Evolutionary conservation across 2,113 vertebrate genomes (phyloP).

Genomic region (Sturnira hondurensis): DNA sequence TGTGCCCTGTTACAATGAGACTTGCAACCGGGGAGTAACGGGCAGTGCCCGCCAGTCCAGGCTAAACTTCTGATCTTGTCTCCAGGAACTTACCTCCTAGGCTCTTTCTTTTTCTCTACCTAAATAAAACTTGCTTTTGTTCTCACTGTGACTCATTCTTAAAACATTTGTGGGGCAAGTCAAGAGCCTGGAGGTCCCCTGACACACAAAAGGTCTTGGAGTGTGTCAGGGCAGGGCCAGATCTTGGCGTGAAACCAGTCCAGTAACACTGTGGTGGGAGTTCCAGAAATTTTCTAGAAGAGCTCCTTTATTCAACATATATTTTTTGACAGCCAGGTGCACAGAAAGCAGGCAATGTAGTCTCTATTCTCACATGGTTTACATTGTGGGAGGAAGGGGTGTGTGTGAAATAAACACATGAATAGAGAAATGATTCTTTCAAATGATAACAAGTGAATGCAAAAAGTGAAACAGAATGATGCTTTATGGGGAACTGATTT

Average conservation of each 20-base stretch:
- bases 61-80: not conserved
- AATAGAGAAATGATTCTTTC: not conserved
- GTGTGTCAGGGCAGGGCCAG: not conserved
- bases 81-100: not conserved
- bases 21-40: not conserved
- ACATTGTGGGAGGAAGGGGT: fast-evolving
- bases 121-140: not conserved
- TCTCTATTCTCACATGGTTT: not conserved
- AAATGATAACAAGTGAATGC: not conserved
- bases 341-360: not conserved
- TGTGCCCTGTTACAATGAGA: not conserved
- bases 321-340: not conserved
- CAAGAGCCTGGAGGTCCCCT: not conserved
- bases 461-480: not conserved
- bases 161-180: not conserved
- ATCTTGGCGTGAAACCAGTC: not conserved
- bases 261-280: not conserved
- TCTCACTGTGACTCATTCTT: not conserved
- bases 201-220: not conserved
- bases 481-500: too few relatives aligned
- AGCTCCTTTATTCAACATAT: not conserved
- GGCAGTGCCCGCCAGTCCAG: not conserved
- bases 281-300: not conserved
- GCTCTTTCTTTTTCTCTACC: not conserved
- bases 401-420: not conserved